Evolutionary conservation across 2,113 vertebrate species (phyloP), one percentile per base, ranked within the genome.

Genomic region (Pimephales promelas): DNA sequence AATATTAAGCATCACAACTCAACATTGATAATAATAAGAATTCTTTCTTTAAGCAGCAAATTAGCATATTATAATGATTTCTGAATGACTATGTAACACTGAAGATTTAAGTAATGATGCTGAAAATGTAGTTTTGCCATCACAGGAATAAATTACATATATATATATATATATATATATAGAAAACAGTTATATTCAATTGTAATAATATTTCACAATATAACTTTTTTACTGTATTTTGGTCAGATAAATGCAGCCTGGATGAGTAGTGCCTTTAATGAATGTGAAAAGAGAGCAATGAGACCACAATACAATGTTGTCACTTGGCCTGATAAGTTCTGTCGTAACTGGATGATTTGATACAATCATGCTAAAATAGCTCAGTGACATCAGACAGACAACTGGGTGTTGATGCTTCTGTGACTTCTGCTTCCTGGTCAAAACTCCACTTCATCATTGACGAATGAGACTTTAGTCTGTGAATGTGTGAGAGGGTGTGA

Each of bases 401-500:
- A 62, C 59, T 45, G 18, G 45, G 61, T 57, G 20, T 68, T 78
- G n/a, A 68, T 22, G 49, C 8, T 10, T 20, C 22, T 47, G 40
- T 71, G 68, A 47, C 40, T 56, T 40, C 49, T 36, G 47, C 45
- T 54, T 68, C 68, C 54, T 71, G n/a, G 72, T 40, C 82, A 64
- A 76, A 59, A 56, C 79, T 71, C 31, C 6, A 36, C 31, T 82
- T 78, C 54, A 74, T 78, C 68, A 68, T 10, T 64, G 34, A 49
- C 16, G 56, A 83, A 56, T 64, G 18, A 79, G 73, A 74, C 76
- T 81, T 31, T 47, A 80, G 73, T 83, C 76, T 83, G 66, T 28
- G 68, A 75, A 43, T 45, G 61, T 68, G 59, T 68, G 47, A 54
- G 22, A 54, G 40, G 34, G 40, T 40, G 61, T 68, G 62, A 3